Base-by-base conservation (phyloP, 2,113 vertebrate genomes). In the Anhinga anhinga region DNA sequence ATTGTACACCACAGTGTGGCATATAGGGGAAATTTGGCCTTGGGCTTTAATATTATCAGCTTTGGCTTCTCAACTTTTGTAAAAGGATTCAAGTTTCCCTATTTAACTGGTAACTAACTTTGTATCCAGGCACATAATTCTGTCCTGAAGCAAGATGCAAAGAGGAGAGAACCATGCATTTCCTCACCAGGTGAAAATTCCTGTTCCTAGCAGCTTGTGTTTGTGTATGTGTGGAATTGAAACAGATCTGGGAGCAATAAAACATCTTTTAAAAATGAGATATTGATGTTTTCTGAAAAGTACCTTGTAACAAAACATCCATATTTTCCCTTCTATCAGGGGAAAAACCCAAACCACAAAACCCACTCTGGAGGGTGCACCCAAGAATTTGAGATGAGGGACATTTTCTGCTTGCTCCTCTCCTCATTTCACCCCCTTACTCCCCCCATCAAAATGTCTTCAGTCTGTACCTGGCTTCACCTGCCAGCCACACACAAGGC, bases 81-180 rank as follows among this genome's bases (percentile, higher is more conserved):
- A 50, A 15, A n/a, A 82, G 21, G 11, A 11, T 89, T 58, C 27
- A 47, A 13, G 11, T 67, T 74, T 78, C 44, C 17, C 9, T 50
- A 1, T 52, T 72, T 59, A 88, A 25, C 58, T 14, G 30, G n/a
- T 15, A 71, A 76, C 10, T 45, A 11, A 52, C 55, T 72, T 44
- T 30, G 7, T 49, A 19, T 29, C 17, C 32, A 45, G 50, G 19
- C 10, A 22, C 4, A 10, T 19, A 55, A 59, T 49, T 87, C 30
- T 76, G 15, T 65, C 44, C 82, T 34, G 15, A 88, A 17, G 32
- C 29, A 82, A 77, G 47, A 72, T 10, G 9, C 0, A 0, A 40
- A 71, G 52, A 52, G 26, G 23, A n/a, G 20, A 81, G 8, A 52
- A 3, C 2, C 29, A 15, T 0, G 0, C 2, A 8, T 55, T 86